Conservation (phyloP, 2,113 vertebrate genomes). For the Paracanthobrama guichenoti region DNA sequence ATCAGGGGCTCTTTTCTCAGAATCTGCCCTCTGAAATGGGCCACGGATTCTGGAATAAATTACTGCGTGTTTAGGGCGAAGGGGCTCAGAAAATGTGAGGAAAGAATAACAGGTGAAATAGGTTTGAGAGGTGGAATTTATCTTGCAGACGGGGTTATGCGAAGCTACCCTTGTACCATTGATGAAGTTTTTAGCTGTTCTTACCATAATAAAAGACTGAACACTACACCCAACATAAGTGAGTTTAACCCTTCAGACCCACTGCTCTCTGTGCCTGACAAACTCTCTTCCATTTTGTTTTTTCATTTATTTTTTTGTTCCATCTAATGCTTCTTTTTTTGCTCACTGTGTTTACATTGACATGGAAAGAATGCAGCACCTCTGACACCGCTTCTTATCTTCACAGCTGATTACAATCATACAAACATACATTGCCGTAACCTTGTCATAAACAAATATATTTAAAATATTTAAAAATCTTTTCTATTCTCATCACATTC, state of each 20-base stretch:
- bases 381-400: constrained; percentile 24
- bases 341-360: constrained; percentile 51
- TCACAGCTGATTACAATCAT: constrained; percentile 22
- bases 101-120: constrained; percentile 8
- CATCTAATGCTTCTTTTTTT: constrained; percentile 18
- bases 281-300: constrained; percentile 42
- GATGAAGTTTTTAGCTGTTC: not conserved
- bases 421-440: constrained; percentile 22
- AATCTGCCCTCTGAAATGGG: constrained; percentile 78
- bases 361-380: constrained; percentile 43
- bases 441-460: not conserved
- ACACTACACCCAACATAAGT: not conserved
- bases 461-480: not conserved
- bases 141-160: not conserved
- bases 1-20: constrained; percentile 81
- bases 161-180: not conserved
- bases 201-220: not conserved
- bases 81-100: constrained; percentile 19
- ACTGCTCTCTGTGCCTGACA: constrained; percentile 49
- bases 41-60: not conserved
- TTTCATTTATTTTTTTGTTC: not conserved
- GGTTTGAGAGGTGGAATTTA: not conserved
- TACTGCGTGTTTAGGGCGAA: not conserved
- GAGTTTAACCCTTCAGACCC: constrained; percentile 15
- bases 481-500: not conserved